Evolutionary conservation across 2,113 vertebrate genomes (phyloP).

Genomic region (Euleptes europaea): DNA sequence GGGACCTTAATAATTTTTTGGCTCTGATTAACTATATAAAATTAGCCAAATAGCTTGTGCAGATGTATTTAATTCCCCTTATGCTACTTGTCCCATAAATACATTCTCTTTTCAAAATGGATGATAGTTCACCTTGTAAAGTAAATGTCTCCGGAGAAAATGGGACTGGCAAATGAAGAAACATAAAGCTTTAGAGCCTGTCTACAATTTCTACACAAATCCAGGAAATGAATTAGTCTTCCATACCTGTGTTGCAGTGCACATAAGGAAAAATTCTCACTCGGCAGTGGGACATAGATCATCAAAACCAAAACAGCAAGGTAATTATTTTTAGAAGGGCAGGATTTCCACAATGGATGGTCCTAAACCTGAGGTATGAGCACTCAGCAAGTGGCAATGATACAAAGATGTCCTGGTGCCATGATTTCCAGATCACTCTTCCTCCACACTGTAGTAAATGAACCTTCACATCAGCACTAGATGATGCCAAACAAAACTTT

Average conservation of each 20-base stretch:
- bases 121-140: not conserved
- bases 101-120: not conserved
- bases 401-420: not conserved
- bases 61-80: not conserved
- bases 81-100: not conserved
- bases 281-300: not conserved
- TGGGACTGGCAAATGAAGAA: conserved; percentile 12
- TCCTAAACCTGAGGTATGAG: conserved; percentile 7
- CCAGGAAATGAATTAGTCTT: conserved; percentile 33
- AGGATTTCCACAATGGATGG: conserved; percentile 11
- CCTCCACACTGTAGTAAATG: not conserved
- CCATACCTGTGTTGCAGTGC: not conserved
- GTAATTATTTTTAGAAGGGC: not conserved
- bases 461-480: not conserved
- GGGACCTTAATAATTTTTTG: not conserved
- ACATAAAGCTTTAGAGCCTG: conserved; percentile 21
- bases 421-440: not conserved
- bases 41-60: not conserved
- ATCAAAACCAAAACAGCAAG: conserved; percentile 29
- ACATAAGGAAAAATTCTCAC: not conserved
- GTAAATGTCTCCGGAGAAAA: not conserved
- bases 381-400: conserved; percentile 20
- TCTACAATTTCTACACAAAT: conserved; percentile 17
- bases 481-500: conserved; percentile 8
- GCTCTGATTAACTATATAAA: conserved; percentile 2